These are phyloP conservation scores for Amphipyra tragopoginis DNA, from an alignment of 2,888 invertebrate species.

Conservation along the genomic window DNA sequence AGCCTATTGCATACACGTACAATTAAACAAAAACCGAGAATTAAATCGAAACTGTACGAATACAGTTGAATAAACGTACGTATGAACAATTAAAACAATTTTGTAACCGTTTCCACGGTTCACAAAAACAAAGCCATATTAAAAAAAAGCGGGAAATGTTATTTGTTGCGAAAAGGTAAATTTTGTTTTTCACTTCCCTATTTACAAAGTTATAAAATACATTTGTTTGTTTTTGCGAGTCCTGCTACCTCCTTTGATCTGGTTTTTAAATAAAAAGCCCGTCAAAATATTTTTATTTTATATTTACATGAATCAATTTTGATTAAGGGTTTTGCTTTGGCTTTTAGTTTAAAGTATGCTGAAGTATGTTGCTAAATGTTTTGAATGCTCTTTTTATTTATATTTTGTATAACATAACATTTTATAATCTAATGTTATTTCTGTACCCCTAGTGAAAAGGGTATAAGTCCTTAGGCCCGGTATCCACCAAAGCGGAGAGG, in stretches of 20 bases:
- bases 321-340: neutral
- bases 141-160: conserved; percentile 15
- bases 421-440: no score
- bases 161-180: conserved; percentile 1
- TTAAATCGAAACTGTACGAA: no score
- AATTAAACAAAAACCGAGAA: no score
- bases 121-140: conserved; percentile 7
- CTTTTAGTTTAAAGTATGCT: neutral
- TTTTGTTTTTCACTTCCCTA: conserved; percentile 32
- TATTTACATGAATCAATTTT: neutral
- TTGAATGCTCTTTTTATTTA: no score
- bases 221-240: conserved; percentile 10
- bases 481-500: no score
- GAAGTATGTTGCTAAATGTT: no score
- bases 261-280: conserved; percentile 1
- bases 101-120: neutral
- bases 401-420: no score
- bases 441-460: no score
- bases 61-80: neutral
- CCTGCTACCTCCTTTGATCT: conserved; percentile 12
- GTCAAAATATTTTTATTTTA: neutral
- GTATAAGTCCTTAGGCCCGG: no score
- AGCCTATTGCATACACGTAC: neutral
- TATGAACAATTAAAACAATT: conserved; percentile 27
- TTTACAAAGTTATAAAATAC: conserved; percentile 18